Evolutionary conservation across 2,888 invertebrate species (phyloP).

Genomic region (Periphyllus acericola): DNA sequence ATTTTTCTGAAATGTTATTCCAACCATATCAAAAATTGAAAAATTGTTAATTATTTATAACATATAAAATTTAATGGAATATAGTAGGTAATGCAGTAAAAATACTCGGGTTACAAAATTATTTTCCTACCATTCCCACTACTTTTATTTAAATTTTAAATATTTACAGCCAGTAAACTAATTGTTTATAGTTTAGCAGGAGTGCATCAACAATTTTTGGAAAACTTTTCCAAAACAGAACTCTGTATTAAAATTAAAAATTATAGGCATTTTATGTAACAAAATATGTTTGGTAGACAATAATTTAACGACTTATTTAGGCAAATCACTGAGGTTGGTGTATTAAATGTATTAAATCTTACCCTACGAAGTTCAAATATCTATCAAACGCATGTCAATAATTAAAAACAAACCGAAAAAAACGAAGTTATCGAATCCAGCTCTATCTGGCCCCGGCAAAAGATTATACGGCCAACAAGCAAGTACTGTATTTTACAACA

Average conservation of each 20-base stretch:
- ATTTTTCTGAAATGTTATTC: not conserved
- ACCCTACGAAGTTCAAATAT: no score
- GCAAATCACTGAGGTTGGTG: no score
- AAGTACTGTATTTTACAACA: no score
- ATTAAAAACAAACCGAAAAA: no score
- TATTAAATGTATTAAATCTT: no score
- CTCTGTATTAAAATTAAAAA: not conserved
- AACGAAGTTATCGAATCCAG: no score
- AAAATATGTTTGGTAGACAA: not conserved
- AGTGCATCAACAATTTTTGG: not conserved
- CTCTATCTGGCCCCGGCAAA: no score
- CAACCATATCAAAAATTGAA: slow-evolving; percentile 3
- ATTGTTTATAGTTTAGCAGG: not conserved
- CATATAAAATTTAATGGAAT: not conserved
- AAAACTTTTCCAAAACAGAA: not conserved
- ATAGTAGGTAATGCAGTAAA: slow-evolving; percentile 7
- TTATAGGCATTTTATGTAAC: not conserved
- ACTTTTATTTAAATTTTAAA: slow-evolving; percentile 10
- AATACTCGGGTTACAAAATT: not conserved
- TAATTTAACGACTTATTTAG: no score
- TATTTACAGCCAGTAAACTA: slow-evolving; percentile 15
- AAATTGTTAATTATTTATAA: slow-evolving; percentile 41
- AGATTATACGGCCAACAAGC: no score
- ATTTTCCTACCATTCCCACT: slow-evolving; percentile 2
- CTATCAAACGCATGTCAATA: no score